Base-by-base conservation (phyloP, 1,140 invertebrate genomes). In the Drosophila pseudoananassae region DNA sequence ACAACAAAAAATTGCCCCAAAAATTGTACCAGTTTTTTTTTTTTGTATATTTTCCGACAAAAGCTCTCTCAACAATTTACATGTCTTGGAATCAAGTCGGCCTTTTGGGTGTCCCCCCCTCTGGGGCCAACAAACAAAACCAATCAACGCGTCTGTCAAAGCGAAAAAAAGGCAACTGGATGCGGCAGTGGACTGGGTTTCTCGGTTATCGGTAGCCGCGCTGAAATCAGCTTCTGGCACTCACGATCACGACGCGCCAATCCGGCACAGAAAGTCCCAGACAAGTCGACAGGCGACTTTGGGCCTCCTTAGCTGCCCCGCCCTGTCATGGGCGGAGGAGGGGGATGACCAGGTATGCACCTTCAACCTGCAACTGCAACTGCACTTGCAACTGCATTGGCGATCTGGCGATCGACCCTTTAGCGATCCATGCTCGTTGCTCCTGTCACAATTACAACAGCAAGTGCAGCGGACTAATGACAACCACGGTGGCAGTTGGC, bases 211-310 rank as follows among this genome's bases (percentile, higher is more conserved):
- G 78, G 89, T 87, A 91, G 89, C 89, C 61, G 56, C 63, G 75
- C 75, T 75, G 72, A 75, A 87, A 84, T 90, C 80, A 81, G 89
- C 90, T 91, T 91, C 90, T 90, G 90, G 85, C 90, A 91, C 82
- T 91, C 90, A 91, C 90, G 90, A 84, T 84, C 79, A 76, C 76
- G 73, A 63, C 51, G 57, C 78, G 33, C 40, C 50, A 64, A 66
- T 68, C 46, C 63, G 33, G 55, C 31, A 53, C 46, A 63, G 45
- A 52, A 73, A 50, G 47, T 43, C 57, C 29, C 36, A 38, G 45
- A 38, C 50, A 31, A 72, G 51, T 36, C 45, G 68, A 31, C 47
- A 20, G 17, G 27, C 51, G 33, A 12, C 54, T 27, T 23, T 25
- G 10, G 17, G 29, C 47, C 20, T 36, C 17, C 40, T 29, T 10